Evolutionary conservation across 2,797 vertebrate genomes (phyloP).

Genomic region (Tolypeutes matacus): DNA sequence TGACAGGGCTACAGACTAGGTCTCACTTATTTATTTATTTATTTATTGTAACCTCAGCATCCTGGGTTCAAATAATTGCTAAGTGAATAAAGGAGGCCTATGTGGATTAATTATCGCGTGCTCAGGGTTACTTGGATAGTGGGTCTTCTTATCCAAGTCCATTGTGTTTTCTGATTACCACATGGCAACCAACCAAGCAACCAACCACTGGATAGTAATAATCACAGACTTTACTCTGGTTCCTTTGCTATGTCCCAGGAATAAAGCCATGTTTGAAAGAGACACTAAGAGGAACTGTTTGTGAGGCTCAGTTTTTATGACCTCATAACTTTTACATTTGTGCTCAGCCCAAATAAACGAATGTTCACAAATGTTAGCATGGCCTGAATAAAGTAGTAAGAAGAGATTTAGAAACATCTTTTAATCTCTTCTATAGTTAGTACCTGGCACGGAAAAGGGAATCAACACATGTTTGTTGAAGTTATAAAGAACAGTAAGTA

Average conservation of each 20-base stretch:
- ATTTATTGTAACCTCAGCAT: not conserved
- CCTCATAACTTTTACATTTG: not conserved
- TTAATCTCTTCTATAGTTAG: not conserved
- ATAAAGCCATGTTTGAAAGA: not conserved
- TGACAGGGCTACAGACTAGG: not conserved
- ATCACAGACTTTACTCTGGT: not conserved
- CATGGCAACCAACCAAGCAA: not conserved
- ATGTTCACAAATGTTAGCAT: not conserved
- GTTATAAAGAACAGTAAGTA: not conserved
- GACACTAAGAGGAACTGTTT: not conserved
- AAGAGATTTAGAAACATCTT: not conserved
- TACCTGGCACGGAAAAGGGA: not conserved
- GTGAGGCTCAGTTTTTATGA: constrained; percentile 13
- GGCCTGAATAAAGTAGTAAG: not conserved
- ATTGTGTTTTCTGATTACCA: not conserved
- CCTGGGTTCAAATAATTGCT: not conserved
- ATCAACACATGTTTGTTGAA: not conserved
- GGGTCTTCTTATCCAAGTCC: not conserved
- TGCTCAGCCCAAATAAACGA: constrained; percentile 17
- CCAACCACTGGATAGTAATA: not conserved
- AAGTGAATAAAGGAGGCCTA: not conserved
- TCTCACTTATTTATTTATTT: not conserved
- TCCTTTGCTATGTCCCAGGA: not conserved
- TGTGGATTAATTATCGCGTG: not conserved
- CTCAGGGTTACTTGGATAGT: not conserved